A percentile compares a stretch with the other conserved stretches of the same genome.
phyloP scores from a whole-genome alignment of 2,888 invertebrate species.

The Polydesmus complanatus region DNA sequence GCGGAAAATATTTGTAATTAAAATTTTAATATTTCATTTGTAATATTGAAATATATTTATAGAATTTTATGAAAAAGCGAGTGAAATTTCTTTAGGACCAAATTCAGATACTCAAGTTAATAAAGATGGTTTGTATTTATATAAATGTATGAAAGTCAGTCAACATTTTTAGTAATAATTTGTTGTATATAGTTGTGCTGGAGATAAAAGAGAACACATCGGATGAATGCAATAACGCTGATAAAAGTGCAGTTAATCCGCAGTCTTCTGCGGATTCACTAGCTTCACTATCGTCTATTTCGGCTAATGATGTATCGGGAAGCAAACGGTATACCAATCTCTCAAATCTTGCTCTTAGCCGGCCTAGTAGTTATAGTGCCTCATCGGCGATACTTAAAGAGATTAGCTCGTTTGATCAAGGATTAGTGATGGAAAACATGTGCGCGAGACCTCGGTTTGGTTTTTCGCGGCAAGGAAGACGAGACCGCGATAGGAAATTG shows the following conservation, averaged over 20 bases:
- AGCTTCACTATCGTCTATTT: neutral
- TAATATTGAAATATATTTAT: neutral
- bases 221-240: neutral
- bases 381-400: conserved; percentile 29
- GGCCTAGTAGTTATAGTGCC: conserved; percentile 16
- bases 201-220: neutral
- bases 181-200: no score
- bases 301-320: conserved; percentile 3
- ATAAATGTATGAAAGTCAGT: neutral
- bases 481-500: conserved; percentile 12
- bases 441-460: conserved; percentile 11
- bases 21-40: neutral
- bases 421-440: conserved; percentile 41
- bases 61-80: neutral
- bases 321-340: conserved; percentile 25
- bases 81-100: neutral
- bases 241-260: conserved; percentile 15
- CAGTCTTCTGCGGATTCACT: conserved; percentile 2
- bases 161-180: no score
- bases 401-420: conserved; percentile 44
- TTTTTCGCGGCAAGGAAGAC: conserved; percentile 6
- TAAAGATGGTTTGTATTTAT: neutral
- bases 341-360: conserved; percentile 21
- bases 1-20: neutral
- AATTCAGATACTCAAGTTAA: neutral